phyloP scores from a whole-genome alignment of 2,888 invertebrate genomes.

The Volucella bombylans region DNA sequence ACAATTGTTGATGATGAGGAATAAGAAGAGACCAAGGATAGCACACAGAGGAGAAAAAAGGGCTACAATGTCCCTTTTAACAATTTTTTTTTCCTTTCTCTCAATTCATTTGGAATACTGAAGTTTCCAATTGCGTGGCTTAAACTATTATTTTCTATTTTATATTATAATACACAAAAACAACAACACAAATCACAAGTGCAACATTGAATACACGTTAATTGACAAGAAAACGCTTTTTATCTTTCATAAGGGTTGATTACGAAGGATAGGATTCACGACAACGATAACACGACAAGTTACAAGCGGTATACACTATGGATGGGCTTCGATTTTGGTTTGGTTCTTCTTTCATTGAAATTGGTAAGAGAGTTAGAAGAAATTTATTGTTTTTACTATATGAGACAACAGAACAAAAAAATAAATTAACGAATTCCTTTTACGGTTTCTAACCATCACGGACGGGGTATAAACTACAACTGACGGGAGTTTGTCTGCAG shows the following conservation, averaged over 20 bases:
- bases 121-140: conserved; percentile 56
- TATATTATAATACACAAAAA: conserved; percentile 46
- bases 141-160: conserved; percentile 19
- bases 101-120: conserved; percentile 57
- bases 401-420: conserved; percentile 54
- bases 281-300: conserved; percentile 19
- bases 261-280: conserved; percentile 54
- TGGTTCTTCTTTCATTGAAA: conserved; percentile 1
- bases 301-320: conserved; percentile 42
- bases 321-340: conserved; percentile 32
- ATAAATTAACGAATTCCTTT: conserved; percentile 48
- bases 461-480: conserved; percentile 68
- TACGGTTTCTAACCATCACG: conserved; percentile 68
- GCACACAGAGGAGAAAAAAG: conserved; percentile 35
- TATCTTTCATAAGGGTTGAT: conserved; percentile 67
- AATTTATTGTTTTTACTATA: conserved; percentile 44
- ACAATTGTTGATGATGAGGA: conserved; percentile 67
- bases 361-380: conserved; percentile 23
- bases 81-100: conserved; percentile 4
- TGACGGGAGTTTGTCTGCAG: conserved; percentile 48
- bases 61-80: conserved; percentile 48
- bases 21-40: conserved; percentile 40
- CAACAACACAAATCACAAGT: conserved; percentile 23
- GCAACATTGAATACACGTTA: conserved; percentile 59
- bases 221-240: conserved; percentile 66